Conservation (phyloP, 2,888 invertebrate species). For the Blastobasis lacticolella region DNA sequence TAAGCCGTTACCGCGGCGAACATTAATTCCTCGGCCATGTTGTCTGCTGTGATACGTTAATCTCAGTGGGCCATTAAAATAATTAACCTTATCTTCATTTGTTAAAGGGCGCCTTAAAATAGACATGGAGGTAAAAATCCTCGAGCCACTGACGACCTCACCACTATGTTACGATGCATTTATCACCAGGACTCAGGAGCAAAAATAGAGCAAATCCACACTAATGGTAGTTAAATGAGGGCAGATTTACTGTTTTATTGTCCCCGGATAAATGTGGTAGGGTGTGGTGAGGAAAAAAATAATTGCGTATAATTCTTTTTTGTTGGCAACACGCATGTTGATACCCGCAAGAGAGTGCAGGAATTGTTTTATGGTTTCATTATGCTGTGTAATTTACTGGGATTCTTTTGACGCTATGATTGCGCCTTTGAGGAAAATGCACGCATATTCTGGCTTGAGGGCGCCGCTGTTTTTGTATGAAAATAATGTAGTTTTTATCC, state of each 20-base stretch:
- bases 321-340: too few species aligned
- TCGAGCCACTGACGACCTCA: not conserved
- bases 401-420: too few species aligned
- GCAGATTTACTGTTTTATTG: constrained; percentile 38
- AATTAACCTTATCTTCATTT: constrained; percentile 6
- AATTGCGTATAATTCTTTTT: not conserved
- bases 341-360: too few species aligned
- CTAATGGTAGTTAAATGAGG: constrained; percentile 48
- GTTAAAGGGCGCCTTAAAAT: constrained; percentile 6
- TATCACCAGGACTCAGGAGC: constrained; percentile 11
- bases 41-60: not conserved
- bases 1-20: not conserved
- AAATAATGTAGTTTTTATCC: too few species aligned
- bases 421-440: too few species aligned
- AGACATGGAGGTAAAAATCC: constrained; percentile 2
- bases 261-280: constrained; percentile 14
- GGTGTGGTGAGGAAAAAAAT: not conserved
- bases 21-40: not conserved
- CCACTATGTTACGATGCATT: constrained; percentile 13
- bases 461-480: too few species aligned
- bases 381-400: too few species aligned
- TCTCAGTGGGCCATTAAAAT: constrained; percentile 7
- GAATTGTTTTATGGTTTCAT: too few species aligned
- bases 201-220: constrained; percentile 5
- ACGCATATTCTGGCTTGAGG: too few species aligned